These are phyloP conservation scores for Heptranchias perlo DNA, from an alignment of 2,113 vertebrate genomes.

Conservation along the genomic window DNA sequence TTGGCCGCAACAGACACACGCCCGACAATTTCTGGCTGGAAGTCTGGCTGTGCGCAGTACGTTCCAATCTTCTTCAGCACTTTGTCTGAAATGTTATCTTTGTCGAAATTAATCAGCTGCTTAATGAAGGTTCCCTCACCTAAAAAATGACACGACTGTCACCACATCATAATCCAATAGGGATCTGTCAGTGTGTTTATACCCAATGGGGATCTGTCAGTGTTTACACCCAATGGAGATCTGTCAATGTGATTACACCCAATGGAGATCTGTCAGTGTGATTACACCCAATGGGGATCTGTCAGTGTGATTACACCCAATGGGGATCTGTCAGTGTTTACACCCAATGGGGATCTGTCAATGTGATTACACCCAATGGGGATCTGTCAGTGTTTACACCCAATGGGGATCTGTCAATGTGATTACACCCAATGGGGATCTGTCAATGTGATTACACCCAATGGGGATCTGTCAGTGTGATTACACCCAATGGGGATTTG, in stretches of 20 bases:
- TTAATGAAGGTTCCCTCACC: constrained; percentile 83
- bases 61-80: constrained; percentile 73
- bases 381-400: too few relatives aligned
- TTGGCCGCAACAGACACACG: constrained; percentile 76
- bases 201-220: background rate
- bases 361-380: too few relatives aligned
- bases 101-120: constrained; percentile 77
- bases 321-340: too few relatives aligned
- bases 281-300: too few relatives aligned
- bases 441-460: too few relatives aligned
- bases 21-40: constrained; percentile 77
- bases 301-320: too few relatives aligned
- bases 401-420: background rate
- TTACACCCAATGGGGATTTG: too few relatives aligned
- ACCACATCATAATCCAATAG: background rate
- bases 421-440: background rate
- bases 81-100: constrained; percentile 77
- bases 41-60: constrained; percentile 72
- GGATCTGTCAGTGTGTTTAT: background rate
- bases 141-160: constrained; percentile 44
- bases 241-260: background rate
- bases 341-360: background rate
- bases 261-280: too few relatives aligned
- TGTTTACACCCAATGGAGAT: background rate
- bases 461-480: too few relatives aligned